Conservation (phyloP, 2,888 invertebrate species). For the Blastobasis lacticolella region DNA sequence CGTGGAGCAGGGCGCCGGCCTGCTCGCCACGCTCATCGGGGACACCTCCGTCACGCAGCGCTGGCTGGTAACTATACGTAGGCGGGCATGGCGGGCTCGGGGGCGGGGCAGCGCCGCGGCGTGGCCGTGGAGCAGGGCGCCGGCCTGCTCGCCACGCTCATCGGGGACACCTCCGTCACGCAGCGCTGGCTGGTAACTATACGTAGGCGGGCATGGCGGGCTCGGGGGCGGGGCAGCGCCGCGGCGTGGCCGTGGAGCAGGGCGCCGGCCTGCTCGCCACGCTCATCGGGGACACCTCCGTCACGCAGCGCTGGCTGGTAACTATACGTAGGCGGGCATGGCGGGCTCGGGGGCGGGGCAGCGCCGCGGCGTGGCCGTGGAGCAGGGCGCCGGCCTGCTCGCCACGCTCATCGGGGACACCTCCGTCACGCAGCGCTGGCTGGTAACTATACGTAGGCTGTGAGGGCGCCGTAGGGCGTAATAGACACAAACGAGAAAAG, state of each 20-base stretch:
- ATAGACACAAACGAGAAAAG: no score
- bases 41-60: conserved; percentile 96
- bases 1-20: conserved; percentile 93
- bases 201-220: conserved; percentile 94
- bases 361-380: conserved; percentile 94
- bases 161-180: conserved; percentile 97
- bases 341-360: conserved; percentile 98
- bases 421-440: conserved; percentile 98
- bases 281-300: conserved; percentile 97
- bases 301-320: conserved; percentile 94
- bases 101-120: conserved; percentile 95
- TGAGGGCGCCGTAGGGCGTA: no score
- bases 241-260: conserved; percentile 96
- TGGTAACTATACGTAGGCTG: conserved; percentile 71
- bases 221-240: conserved; percentile 96
- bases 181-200: no score
- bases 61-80: no score
- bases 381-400: conserved; percentile 92
- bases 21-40: conserved; percentile 94
- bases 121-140: conserved; percentile 97
- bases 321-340: conserved; percentile 92
- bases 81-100: conserved; percentile 94
- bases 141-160: conserved; percentile 92
- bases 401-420: conserved; percentile 97
- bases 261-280: conserved; percentile 92